Evolutionary conservation across 2,888 invertebrate species (phyloP).

Genomic region (Chrysopilus asiliformis): DNA sequence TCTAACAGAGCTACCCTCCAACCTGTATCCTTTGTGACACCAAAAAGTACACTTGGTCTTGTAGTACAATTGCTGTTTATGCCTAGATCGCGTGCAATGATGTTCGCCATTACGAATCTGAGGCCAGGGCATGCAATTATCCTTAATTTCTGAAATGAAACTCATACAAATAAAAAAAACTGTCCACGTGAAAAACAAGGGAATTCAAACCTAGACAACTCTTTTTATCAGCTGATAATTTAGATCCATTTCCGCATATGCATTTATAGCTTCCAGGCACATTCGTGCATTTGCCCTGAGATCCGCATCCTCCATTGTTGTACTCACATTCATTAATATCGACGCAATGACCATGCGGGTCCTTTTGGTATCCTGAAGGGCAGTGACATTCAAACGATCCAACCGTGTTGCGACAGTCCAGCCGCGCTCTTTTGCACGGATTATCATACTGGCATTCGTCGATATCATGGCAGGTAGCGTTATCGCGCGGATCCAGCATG

Average conservation of each 20-base stretch:
- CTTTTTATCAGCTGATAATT: conserved; percentile 22
- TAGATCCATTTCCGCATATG: conserved; percentile 36
- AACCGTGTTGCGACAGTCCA: conserved; percentile 38
- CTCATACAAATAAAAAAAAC: neutral
- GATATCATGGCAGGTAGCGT: conserved; percentile 36
- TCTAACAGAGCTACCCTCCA: conserved; percentile 40
- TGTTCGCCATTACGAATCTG: conserved; percentile 29
- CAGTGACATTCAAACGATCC: conserved; percentile 48
- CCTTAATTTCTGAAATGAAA: conserved; percentile 20
- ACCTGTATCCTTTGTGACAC: conserved; percentile 38
- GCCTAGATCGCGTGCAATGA: conserved; percentile 31
- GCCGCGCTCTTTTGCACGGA: conserved; percentile 36
- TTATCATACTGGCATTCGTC: conserved; percentile 37
- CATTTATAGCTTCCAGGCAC: conserved; percentile 39
- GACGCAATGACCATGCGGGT: conserved; percentile 36
- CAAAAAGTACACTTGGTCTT: conserved; percentile 30
- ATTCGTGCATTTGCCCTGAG: conserved; percentile 33
- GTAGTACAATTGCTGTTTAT: conserved; percentile 30
- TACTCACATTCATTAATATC: conserved; percentile 43
- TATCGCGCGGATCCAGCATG: conserved; percentile 28
- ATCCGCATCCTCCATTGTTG: conserved; percentile 31
- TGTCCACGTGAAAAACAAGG: neutral
- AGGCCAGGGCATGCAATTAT: conserved; percentile 26
- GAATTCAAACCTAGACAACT: conserved; percentile 18
- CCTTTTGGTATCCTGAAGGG: conserved; percentile 40